Percentiles rank a stretch among this genome's conserved stretches.
These are phyloP conservation scores for Cynocephalus volans DNA, from an alignment of 2,113 vertebrate species.

Conservation along the genomic window DNA sequence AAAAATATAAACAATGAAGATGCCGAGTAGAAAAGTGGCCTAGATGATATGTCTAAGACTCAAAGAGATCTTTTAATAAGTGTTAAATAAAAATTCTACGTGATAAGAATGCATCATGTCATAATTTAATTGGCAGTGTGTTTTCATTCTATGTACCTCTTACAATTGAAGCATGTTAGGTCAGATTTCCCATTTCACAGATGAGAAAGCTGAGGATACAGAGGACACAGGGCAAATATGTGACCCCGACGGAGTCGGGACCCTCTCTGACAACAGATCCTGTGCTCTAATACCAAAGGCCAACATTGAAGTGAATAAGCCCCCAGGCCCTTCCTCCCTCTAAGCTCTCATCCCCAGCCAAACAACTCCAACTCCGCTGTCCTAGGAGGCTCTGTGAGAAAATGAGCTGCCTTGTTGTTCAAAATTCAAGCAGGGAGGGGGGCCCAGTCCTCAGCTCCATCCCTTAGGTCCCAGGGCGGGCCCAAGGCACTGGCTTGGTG, in stretches of 20 bases:
- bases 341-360: neutral
- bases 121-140: neutral
- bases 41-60: neutral
- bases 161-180: neutral
- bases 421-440: neutral
- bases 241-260: accelerated
- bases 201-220: neutral
- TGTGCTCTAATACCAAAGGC: neutral
- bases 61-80: neutral
- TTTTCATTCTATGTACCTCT: neutral
- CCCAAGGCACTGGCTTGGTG: no score
- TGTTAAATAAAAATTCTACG: neutral
- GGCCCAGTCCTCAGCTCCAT: no score
- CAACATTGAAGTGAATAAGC: neutral
- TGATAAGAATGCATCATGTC: neutral
- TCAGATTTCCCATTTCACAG: constrained; percentile 1
- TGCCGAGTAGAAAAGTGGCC: neutral
- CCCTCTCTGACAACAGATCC: neutral
- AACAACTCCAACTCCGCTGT: neutral
- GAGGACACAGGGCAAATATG: neutral
- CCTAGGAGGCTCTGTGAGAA: neutral
- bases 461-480: no score
- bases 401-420: neutral
- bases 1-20: neutral
- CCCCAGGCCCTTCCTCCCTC: neutral